Percentiles rank a stretch among this genome's conserved stretches.
These are phyloP conservation scores for Podarcis lilfordi DNA, from an alignment of 2,797 vertebrate genomes.

Conservation along the genomic window DNA sequence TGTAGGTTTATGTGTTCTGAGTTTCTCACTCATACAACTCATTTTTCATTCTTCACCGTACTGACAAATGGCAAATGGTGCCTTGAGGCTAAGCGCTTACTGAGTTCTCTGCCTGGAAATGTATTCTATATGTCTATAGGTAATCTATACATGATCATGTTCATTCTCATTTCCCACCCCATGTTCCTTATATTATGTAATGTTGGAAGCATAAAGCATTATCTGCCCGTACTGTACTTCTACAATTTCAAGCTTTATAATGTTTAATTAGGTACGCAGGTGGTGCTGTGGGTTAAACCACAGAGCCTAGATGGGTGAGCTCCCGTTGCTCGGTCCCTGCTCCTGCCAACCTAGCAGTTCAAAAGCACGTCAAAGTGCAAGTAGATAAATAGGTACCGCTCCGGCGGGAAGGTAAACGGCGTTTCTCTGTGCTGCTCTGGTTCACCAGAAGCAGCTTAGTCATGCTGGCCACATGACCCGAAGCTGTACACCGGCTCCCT, in stretches of 20 bases:
- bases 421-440: no score
- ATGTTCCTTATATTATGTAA: constrained; percentile 30
- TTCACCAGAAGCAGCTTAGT: no score
- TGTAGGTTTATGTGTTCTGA: background rate
- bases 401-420: no score
- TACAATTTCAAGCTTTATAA: constrained; percentile 31
- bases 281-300: no score
- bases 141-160: constrained; percentile 37
- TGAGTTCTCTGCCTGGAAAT: constrained; percentile 54
- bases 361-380: no score
- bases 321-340: no score
- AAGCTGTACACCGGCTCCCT: no score
- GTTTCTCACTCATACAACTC: background rate
- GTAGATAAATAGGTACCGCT: no score
- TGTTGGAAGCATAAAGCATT: constrained; percentile 57
- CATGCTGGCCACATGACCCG: no score
- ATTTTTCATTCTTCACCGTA: constrained; percentile 29
- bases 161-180: constrained; percentile 57
- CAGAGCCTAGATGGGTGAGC: no score
- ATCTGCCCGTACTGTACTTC: constrained; percentile 35
- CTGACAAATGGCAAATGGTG: constrained; percentile 1
- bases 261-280: constrained; percentile 16
- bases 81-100: constrained; percentile 36
- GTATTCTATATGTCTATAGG: constrained; percentile 29
- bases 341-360: no score